Conservation (phyloP, 2,113 vertebrate species). For the Tragelaphus scriptus region DNA sequence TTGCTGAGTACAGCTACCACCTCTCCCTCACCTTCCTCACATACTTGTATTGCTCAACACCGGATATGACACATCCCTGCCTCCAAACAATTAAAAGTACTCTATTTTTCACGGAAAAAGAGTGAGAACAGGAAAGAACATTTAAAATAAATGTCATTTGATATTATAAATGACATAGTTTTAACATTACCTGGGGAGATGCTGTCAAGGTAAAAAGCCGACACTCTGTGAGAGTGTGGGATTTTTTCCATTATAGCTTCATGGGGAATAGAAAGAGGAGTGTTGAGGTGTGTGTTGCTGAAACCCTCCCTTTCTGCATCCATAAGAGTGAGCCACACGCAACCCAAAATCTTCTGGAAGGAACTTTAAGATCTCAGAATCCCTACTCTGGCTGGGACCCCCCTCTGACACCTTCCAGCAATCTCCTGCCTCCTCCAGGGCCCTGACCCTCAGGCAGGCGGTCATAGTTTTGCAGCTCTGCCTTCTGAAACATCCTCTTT, state of each 20-base stretch:
- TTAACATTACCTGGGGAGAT: slow-evolving; percentile 39
- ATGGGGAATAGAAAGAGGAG: background rate
- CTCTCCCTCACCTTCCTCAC: background rate
- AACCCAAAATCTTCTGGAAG: background rate
- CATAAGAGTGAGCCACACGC: background rate
- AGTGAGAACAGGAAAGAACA: background rate
- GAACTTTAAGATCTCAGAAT: background rate
- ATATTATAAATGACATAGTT: slow-evolving; percentile 35
- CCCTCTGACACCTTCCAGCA: background rate
- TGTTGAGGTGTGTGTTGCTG: background rate
- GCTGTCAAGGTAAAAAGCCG: slow-evolving; percentile 8
- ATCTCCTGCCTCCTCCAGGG: accelerated
- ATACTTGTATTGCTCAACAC: background rate
- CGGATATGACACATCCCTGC: background rate
- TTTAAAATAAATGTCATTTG: slow-evolving; percentile 21
- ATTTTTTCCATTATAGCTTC: background rate
- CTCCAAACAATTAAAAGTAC: background rate
- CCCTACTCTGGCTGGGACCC: background rate
- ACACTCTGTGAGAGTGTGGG: background rate
- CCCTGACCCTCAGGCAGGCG: background rate
- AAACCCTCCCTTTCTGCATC: background rate
- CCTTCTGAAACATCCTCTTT: background rate
- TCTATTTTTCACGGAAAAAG: background rate
- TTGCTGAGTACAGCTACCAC: background rate
- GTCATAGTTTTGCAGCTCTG: background rate